phyloP scores from a whole-genome alignment of 2,797 vertebrate species.

The Tapera naevia region DNA sequence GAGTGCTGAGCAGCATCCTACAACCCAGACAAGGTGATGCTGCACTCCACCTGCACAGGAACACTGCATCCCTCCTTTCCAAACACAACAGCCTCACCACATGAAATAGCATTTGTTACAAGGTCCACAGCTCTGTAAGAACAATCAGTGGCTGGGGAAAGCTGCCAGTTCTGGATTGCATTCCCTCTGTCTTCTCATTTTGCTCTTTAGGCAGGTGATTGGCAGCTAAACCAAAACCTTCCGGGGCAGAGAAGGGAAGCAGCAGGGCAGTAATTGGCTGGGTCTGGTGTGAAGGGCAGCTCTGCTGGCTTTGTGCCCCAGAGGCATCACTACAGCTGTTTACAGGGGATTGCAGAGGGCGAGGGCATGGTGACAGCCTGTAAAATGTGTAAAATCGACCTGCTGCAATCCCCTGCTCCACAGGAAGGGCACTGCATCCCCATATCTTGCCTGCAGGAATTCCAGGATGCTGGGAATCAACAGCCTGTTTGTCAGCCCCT shows the following conservation, averaged over 20 bases:
- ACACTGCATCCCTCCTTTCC: not conserved
- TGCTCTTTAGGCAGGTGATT: not conserved
- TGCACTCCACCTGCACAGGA: not conserved
- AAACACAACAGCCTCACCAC: not conserved
- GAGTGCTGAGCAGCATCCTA: not conserved
- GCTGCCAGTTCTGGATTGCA: conserved; percentile 14
- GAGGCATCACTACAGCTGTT: not conserved
- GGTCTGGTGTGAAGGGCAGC: not conserved
- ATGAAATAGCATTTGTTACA: not conserved
- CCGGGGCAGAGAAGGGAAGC: not conserved
- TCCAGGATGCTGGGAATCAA: not conserved
- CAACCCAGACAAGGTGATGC: not conserved
- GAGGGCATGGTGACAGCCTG: fast-evolving
- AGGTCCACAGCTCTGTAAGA: not conserved
- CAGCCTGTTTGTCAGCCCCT: not conserved
- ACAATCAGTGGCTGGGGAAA: not conserved
- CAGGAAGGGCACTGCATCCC: not conserved
- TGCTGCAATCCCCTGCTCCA: not conserved
- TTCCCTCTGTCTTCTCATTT: not conserved
- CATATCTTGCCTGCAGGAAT: fast-evolving
- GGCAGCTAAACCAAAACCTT: not conserved
- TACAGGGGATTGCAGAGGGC: not conserved
- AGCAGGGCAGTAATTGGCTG: not conserved
- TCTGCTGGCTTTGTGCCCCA: not conserved
- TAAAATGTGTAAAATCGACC: fast-evolving